Base-by-base conservation (phyloP, 2,797 vertebrate genomes). In the Arrhamphus sclerolepis region DNA sequence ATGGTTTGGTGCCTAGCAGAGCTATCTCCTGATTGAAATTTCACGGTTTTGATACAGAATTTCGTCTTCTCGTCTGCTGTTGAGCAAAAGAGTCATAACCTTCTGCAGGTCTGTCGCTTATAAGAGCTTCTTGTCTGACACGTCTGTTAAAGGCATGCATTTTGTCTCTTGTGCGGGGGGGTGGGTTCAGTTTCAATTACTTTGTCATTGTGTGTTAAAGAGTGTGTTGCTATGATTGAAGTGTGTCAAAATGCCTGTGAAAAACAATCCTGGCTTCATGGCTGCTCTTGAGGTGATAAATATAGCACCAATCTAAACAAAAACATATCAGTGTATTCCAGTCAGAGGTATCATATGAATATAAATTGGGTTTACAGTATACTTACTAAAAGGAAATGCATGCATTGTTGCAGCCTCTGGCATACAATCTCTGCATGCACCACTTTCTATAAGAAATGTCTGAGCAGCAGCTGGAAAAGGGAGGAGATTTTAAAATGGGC, bases 1-100 rank as follows among this genome's bases (percentile, higher is more conserved):
- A 50, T 42, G 57, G 47, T 46, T 14, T 24, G 50, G 21, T 67
- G 72, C 56, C 73, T 63, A 62, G 41, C 54, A 48, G 66, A 81
- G 70, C 52, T 61, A 22, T 71, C 51, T 58, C 48, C 55, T 63
- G 62, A 70, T 58, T 78, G 78, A 56, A 75, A 72, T 70, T 79
- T 83, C 77, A 69, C 22, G 40, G 26, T 46, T 70, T 76, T 71
- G 56, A 77, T 75, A 54, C 67, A 54, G 70, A 78, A 75, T 82
- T 68, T 54, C 84, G 70, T 52, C 57, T 26, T 78, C 46, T 59
- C 46, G 26, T 47, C 19, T 40, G 69, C 62, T 81, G 68, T 62
- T 82, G 73, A 67, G 61, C 43, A 11, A 66, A 47, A 54, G 29
- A 78, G 60, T 78, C 68, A 38, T 34, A 19, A 56, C 56, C 2